phyloP scores from a whole-genome alignment of 1,140 invertebrate genomes.

The Nasonia longicornis region DNA sequence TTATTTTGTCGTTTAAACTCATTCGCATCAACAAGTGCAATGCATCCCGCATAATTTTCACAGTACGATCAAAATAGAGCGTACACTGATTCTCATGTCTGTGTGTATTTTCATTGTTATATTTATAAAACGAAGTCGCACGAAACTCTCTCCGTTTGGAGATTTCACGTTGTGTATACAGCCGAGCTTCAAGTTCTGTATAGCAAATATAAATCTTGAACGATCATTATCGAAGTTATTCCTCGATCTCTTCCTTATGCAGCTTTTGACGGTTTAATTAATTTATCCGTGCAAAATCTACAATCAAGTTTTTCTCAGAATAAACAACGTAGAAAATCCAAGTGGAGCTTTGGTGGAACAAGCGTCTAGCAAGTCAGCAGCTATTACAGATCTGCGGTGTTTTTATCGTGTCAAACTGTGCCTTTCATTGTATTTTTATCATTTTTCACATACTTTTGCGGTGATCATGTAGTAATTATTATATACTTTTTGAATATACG shows the following conservation, averaged over 20 bases:
- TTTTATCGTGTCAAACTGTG: slow-evolving; percentile 10
- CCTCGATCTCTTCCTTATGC: neutral
- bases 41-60: slow-evolving; percentile 37
- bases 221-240: slow-evolving; percentile 18
- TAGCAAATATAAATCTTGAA: slow-evolving; percentile 43
- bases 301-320: slow-evolving; percentile 13
- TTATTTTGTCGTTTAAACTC: slow-evolving; percentile 36
- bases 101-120: slow-evolving; percentile 18
- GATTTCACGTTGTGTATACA: slow-evolving; percentile 27
- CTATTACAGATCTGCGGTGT: slow-evolving; percentile 12
- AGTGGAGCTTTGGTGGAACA: slow-evolving; percentile 13
- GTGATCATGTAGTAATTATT: slow-evolving; percentile 20
- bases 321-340: slow-evolving; percentile 29
- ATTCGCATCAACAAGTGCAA: slow-evolving; percentile 39
- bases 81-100: slow-evolving; percentile 15
- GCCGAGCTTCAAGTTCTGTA: slow-evolving; percentile 18
- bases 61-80: slow-evolving; percentile 33
- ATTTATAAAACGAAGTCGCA: slow-evolving; percentile 38
- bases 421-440: slow-evolving; percentile 1
- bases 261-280: slow-evolving; percentile 8
- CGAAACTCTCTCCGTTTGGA: slow-evolving; percentile 14
- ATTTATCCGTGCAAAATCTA: slow-evolving; percentile 39
- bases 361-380: slow-evolving; percentile 22
- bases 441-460: slow-evolving; percentile 10
- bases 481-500: slow-evolving; percentile 22